phyloP scores from a whole-genome alignment of 2,888 invertebrate species.

The Achlya flavicornis region DNA sequence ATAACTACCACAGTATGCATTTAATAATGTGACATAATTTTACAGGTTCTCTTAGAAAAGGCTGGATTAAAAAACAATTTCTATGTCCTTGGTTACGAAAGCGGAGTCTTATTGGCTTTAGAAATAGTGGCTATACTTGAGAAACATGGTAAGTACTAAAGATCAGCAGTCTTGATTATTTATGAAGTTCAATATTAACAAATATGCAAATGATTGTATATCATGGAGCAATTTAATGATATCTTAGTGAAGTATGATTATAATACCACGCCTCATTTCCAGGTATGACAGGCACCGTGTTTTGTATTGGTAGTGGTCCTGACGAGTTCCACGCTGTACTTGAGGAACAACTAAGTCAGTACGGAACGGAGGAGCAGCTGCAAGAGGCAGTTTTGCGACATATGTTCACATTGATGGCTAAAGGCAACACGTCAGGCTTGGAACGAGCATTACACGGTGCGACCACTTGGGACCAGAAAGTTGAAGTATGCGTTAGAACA shows the following conservation, averaged over 20 bases:
- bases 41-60: slow-evolving; percentile 45
- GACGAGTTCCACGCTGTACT: slow-evolving; percentile 45
- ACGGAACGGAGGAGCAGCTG: slow-evolving; percentile 41
- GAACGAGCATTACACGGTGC: not conserved
- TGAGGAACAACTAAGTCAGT: slow-evolving; percentile 39
- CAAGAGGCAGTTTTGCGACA: slow-evolving; percentile 53
- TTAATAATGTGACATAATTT: not conserved
- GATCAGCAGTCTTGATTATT: too few relatives aligned
- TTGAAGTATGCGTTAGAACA: slow-evolving; percentile 8
- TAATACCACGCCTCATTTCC: not conserved
- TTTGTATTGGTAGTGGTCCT: slow-evolving; percentile 56
- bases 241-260: not conserved
- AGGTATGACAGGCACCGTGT: slow-evolving; percentile 60
- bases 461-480: not conserved
- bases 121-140: slow-evolving; percentile 56
- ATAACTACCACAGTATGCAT: not conserved
- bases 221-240: not conserved
- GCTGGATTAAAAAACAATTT: slow-evolving; percentile 39
- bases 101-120: slow-evolving; percentile 47
- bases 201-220: too few relatives aligned
- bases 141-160: slow-evolving; percentile 41
- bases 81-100: slow-evolving; percentile 54
- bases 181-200: too few relatives aligned
- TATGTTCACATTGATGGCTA: slow-evolving; percentile 51
- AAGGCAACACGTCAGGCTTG: slow-evolving; percentile 6